These are phyloP conservation scores for Plagodis dolabraria DNA, from an alignment of 2,888 invertebrate genomes.

Conservation along the genomic window DNA sequence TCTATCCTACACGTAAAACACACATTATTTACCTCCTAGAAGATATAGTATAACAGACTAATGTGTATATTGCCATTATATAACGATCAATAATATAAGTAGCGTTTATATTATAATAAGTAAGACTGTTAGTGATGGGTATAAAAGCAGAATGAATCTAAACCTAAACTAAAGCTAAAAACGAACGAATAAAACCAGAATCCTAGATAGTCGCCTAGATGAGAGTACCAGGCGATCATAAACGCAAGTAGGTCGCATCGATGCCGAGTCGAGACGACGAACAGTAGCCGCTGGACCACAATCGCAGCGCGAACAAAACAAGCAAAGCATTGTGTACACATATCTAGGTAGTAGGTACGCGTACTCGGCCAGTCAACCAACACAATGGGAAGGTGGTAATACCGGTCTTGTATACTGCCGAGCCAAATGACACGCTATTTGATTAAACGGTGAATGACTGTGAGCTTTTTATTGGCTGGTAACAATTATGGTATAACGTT, in stretches of 20 bases:
- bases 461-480: slow-evolving; percentile 5
- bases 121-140: too few species aligned
- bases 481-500: slow-evolving; percentile 2
- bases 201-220: slow-evolving; percentile 42
- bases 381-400: slow-evolving; percentile 48
- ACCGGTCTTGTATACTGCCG: slow-evolving; percentile 24
- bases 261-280: slow-evolving; percentile 45
- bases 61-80: too few species aligned
- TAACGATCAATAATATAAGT: too few species aligned
- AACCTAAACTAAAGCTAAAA: not conserved
- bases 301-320: slow-evolving; percentile 23
- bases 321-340: slow-evolving; percentile 38
- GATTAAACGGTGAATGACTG: slow-evolving; percentile 26
- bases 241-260: slow-evolving; percentile 45
- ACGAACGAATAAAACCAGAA: slow-evolving; percentile 14
- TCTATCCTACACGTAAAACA: too few species aligned
- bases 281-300: slow-evolving; percentile 25
- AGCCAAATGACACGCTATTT: slow-evolving; percentile 25
- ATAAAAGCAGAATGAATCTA: not conserved
- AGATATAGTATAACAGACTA: too few species aligned
- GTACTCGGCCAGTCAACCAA: slow-evolving; percentile 39
- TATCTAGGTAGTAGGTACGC: slow-evolving; percentile 8
- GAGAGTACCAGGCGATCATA: slow-evolving; percentile 52
- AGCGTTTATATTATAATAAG: too few species aligned
- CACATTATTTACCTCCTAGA: too few species aligned